Conservation (phyloP, 2,888 invertebrate genomes). For the Catocala sponsa region DNA sequence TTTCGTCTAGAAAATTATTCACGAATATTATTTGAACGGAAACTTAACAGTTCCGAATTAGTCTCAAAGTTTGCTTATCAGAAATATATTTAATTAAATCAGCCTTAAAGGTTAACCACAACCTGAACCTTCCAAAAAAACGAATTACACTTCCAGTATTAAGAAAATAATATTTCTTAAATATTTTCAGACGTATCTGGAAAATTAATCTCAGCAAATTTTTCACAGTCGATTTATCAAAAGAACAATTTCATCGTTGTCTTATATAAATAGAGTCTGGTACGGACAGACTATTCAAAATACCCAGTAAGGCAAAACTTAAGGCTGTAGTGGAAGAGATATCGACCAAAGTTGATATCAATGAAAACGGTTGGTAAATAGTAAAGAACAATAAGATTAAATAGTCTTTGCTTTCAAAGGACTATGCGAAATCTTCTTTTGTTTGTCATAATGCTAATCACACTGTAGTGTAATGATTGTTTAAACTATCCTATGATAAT, state of each 20-base stretch:
- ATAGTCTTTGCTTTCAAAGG: slow-evolving; percentile 67
- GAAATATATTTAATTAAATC: no score
- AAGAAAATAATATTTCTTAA: no score
- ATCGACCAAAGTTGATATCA: slow-evolving; percentile 48
- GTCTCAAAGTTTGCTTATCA: no score
- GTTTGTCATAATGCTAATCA: slow-evolving; percentile 60
- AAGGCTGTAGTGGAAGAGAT: slow-evolving; percentile 29
- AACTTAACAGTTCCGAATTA: no score
- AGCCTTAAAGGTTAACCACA: no score
- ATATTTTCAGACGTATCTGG: neutral
- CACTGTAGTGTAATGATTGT: slow-evolving; percentile 52
- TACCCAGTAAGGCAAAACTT: slow-evolving; percentile 16
- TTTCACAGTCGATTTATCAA: slow-evolving; percentile 6
- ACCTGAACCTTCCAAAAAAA: no score
- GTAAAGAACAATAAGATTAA: slow-evolving; percentile 75
- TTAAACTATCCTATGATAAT: no score
- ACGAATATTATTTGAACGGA: no score
- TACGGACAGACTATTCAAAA: slow-evolving; percentile 10
- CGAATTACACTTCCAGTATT: no score
- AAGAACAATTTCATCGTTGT: slow-evolving; percentile 1
- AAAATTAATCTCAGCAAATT: slow-evolving; percentile 1
- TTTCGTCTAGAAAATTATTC: no score
- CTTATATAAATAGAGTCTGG: slow-evolving; percentile 8
- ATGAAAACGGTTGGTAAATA: slow-evolving; percentile 58
- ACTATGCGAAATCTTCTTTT: slow-evolving; percentile 67